phyloP scores from a whole-genome alignment of 2,797 vertebrate genomes.

The Hypotaenidia okinawae region DNA sequence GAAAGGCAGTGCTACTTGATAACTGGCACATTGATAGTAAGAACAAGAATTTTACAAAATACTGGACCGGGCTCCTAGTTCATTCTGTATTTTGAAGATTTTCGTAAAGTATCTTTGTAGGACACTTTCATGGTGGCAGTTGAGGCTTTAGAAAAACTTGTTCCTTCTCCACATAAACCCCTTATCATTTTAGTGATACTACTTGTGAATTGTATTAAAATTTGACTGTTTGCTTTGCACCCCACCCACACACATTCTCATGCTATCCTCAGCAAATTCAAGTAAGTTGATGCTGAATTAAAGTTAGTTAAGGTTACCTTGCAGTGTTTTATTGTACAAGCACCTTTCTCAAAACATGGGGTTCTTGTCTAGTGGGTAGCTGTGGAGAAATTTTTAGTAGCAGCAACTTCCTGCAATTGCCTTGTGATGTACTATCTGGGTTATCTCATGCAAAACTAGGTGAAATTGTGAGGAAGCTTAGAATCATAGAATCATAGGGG shows the following conservation, averaged over 20 bases:
- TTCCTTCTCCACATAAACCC: not conserved
- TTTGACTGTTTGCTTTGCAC: not conserved
- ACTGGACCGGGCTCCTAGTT: not conserved
- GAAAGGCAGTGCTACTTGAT: not conserved
- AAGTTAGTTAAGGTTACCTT: not conserved
- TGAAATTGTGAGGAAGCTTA: not conserved
- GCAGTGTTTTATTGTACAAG: not conserved
- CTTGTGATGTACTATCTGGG: not conserved
- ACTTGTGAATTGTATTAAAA: not conserved
- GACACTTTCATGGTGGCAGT: not conserved
- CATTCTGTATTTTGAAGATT: not conserved
- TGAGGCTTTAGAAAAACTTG: not conserved
- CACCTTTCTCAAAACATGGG: not conserved
- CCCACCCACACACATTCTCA: not conserved
- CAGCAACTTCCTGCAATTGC: not conserved
- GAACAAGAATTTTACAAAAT: not conserved
- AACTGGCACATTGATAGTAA: not conserved
- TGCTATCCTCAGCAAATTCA: not conserved
- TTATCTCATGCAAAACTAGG: not conserved
- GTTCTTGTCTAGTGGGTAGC: not conserved
- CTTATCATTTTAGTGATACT: not conserved
- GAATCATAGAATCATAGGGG: not conserved
- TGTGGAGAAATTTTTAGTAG: not conserved
- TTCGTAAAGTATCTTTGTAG: not conserved
- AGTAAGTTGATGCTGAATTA: not conserved